Conservation (phyloP, 2,113 vertebrate species). For the Asarcornis scutulata region DNA sequence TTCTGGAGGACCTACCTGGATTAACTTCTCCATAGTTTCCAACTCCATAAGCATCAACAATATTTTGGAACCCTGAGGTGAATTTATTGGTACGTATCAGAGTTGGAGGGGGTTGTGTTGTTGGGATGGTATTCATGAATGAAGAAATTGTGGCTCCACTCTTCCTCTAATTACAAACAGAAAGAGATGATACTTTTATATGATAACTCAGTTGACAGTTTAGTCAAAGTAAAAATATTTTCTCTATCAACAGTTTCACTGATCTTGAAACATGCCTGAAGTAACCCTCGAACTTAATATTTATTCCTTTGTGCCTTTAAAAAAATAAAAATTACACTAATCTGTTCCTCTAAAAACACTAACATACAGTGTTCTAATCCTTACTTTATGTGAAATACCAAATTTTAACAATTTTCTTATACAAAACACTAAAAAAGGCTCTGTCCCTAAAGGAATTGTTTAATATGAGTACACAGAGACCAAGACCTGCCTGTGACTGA, state of each 20-base stretch:
- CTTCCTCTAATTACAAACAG: constrained; percentile 82
- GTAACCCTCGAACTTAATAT: neutral
- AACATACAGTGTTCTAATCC: neutral
- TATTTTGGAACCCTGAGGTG: constrained; percentile 96
- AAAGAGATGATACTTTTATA: neutral
- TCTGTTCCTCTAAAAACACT: neutral
- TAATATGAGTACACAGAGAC: neutral
- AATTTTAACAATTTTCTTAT: neutral
- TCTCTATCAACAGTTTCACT: neutral
- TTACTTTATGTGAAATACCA: neutral
- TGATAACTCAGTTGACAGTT: neutral
- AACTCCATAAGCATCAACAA: constrained; percentile 97
- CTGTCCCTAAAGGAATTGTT: neutral
- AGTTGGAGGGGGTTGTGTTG: constrained; percentile 90
- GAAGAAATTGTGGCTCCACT: constrained; percentile 91
- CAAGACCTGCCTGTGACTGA: neutral
- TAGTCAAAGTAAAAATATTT: neutral
- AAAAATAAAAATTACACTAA: neutral
- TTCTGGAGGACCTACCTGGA: constrained; percentile 82
- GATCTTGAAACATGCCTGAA: neutral
- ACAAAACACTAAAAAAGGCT: neutral
- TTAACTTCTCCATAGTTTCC: constrained; percentile 94
- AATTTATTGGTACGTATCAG: constrained; percentile 96
- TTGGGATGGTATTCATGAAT: constrained; percentile 94
- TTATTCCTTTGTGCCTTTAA: neutral